Base-by-base conservation (phyloP, 1,140 invertebrate species). In the Arion vulgaris region DNA sequence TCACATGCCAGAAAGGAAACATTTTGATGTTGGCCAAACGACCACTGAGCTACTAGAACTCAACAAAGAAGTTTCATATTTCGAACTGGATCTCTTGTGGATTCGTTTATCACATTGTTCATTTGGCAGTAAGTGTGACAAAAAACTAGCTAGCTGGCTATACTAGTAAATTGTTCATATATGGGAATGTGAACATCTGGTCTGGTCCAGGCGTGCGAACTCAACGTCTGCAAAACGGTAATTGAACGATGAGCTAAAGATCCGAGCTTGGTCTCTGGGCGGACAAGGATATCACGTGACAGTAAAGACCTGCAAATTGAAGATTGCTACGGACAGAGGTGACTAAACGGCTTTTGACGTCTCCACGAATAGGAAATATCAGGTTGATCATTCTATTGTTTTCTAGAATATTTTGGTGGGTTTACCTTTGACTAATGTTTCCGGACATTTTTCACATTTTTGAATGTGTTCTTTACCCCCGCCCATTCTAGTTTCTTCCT, bases 271-370 rank as follows among this genome's bases (percentile, higher is more conserved):
- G 17, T n/a, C 38, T 19, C 11, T 9, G 71, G 38, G 17, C 71
- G 1, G 36, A 41, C 71, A 72, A 45, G 71, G 28, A 38, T 72
- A 72, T 72, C 71, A 23, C 38, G 71, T 72, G 71, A 13, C 71
- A 39, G 15, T 7, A 38, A 11, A 41, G 38, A 32, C 36, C 28
- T 38, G 71, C 23, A 45, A 45, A 41, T 72, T 45, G 71, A 45
- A 45, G 71, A 41, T 72, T 41, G 26, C 36, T 45, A 1, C 1
- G 1, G 71, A 19, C 71, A 45, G 71, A 72, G 71, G 71, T 72
- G 36, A 38, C 71, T 2, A 72, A 72, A 72, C 7, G 36, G 62
- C 36, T 45, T 72, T 72, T 72, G 71, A 72, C 36, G 36, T 72
- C 39, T 34, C 62, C 28, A 28, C 62, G 62, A 32, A 57, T 5